These are phyloP conservation scores for Cheilinus undulatus DNA, from an alignment of 2,113 vertebrate genomes.

Conservation along the genomic window DNA sequence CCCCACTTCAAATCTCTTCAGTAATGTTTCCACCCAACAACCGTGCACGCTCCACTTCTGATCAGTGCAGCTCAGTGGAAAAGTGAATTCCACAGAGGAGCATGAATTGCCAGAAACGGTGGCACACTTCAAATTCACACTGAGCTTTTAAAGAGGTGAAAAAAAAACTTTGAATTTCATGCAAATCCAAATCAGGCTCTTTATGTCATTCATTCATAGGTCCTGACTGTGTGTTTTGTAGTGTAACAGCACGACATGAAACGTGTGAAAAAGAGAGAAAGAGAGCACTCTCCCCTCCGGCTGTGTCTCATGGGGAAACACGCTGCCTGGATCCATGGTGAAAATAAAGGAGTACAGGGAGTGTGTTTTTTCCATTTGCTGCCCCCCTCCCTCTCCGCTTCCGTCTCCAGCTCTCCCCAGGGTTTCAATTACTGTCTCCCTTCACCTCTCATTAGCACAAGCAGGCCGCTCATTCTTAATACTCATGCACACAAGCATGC, in stretches of 20 bases:
- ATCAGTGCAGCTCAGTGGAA: neutral
- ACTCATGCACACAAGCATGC: slow-evolving; percentile 34
- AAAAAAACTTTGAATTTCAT: neutral
- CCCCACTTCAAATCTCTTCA: neutral
- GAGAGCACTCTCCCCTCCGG: slow-evolving; percentile 37
- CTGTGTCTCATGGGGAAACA: slow-evolving; percentile 64
- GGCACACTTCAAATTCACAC: neutral
- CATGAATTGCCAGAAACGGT: slow-evolving; percentile 1
- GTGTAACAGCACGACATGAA: slow-evolving; percentile 39
- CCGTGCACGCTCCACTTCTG: neutral
- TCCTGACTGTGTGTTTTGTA: slow-evolving; percentile 50
- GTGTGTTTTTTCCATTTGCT: slow-evolving; percentile 66
- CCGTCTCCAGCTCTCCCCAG: slow-evolving; percentile 68
- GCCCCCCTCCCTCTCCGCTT: slow-evolving; percentile 51
- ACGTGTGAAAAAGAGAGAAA: slow-evolving; percentile 37
- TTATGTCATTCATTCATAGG: slow-evolving; percentile 39
- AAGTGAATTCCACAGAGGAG: neutral
- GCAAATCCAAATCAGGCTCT: slow-evolving; percentile 32
- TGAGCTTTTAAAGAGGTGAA: slow-evolving; percentile 12
- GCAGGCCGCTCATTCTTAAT: slow-evolving; percentile 77
- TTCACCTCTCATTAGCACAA: slow-evolving; percentile 85
- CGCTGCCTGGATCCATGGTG: slow-evolving; percentile 52
- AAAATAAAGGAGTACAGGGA: slow-evolving; percentile 65
- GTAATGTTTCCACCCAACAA: neutral
- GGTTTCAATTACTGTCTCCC: slow-evolving; percentile 84